Evolutionary conservation across 2,888 invertebrate genomes (phyloP).

Genomic region (Sminthurides aquaticus): DNA sequence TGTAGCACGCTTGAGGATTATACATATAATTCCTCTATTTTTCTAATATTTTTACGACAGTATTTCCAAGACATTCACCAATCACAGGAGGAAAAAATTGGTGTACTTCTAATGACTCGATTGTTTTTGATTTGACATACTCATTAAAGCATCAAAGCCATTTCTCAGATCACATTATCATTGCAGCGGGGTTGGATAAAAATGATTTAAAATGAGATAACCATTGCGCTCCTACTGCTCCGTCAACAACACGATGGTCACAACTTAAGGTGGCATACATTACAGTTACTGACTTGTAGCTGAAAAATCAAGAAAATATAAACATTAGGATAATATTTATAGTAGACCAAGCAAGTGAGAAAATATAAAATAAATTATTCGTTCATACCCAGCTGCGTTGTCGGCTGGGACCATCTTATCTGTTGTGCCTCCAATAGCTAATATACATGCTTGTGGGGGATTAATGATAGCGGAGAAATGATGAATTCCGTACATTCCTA

Average conservation of each 20-base stretch:
- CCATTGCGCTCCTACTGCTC: conserved; percentile 96
- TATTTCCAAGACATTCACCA: too few relatives aligned
- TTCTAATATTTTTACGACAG: too few relatives aligned
- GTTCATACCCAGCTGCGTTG: conserved; percentile 64
- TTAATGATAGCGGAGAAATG: conserved; percentile 90
- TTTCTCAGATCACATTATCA: conserved; percentile 51
- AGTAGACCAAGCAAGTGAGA: not conserved
- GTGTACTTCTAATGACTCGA: too few relatives aligned
- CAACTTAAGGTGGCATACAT: conserved; percentile 89
- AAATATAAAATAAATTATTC: conserved; percentile 35
- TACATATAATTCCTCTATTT: too few relatives aligned
- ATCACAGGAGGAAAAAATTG: too few relatives aligned
- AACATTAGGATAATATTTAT: conserved; percentile 1
- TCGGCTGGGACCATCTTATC: conserved; percentile 66
- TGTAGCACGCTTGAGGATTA: too few relatives aligned
- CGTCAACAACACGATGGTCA: conserved; percentile 96
- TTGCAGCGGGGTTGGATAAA: conserved; percentile 86
- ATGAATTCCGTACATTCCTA: conserved; percentile 88
- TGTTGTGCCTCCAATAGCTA: conserved; percentile 79
- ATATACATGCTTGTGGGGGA: conserved; percentile 85
- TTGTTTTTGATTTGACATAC: too few relatives aligned
- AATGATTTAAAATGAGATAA: conserved; percentile 77
- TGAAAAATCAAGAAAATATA: conserved; percentile 46
- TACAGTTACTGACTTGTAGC: conserved; percentile 65
- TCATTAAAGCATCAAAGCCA: too few relatives aligned